Evolutionary conservation across 1,140 invertebrate genomes (phyloP).

Genomic region (Heliconius nattereri): DNA sequence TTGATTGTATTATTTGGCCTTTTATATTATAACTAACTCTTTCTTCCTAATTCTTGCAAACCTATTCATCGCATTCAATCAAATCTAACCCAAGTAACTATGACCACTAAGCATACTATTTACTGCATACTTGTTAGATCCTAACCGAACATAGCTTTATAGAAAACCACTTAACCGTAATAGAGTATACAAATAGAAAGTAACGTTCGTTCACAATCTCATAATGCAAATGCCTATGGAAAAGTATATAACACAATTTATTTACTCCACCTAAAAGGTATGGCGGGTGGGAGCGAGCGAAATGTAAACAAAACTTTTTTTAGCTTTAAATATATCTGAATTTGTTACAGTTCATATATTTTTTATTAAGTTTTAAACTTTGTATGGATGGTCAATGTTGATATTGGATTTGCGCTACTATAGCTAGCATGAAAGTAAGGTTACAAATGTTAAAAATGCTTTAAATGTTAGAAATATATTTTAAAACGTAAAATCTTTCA

Average conservation of each 20-base stretch:
- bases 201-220: conserved; percentile 1
- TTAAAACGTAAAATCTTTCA: too few species aligned
- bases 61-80: too few species aligned
- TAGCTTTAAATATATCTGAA: neutral
- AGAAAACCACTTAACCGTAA: neutral
- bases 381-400: neutral
- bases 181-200: neutral
- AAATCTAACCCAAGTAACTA: too few species aligned
- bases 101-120: too few species aligned
- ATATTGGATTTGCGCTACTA: neutral
- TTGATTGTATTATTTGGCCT: too few species aligned
- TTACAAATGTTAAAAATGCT: too few species aligned
- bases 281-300: neutral
- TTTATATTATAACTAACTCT: too few species aligned
- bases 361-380: conserved; percentile 1
- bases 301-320: conserved; percentile 15
- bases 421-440: neutral
- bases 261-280: conserved; percentile 15
- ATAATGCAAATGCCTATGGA: conserved; percentile 12
- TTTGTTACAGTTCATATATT: neutral
- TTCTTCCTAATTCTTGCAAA: too few species aligned
- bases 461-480: too few species aligned
- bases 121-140: too few species aligned
- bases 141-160: neutral
- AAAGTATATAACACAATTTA: conserved; percentile 10